These are phyloP conservation scores for Sclerodermus sp. DNA, from an alignment of 2,888 invertebrate species.

Conservation along the genomic window DNA sequence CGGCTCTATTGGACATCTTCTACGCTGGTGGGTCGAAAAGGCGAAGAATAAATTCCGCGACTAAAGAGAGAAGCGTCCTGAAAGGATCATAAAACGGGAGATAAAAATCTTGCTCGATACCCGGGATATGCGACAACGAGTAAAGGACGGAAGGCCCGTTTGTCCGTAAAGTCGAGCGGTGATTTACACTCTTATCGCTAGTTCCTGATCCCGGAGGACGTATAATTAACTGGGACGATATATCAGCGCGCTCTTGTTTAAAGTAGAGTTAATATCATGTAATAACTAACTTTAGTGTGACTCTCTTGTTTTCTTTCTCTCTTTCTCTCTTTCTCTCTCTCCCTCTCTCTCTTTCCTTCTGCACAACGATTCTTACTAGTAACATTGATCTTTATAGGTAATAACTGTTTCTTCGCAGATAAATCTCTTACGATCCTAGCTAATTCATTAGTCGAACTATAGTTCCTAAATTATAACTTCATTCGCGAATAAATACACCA, in stretches of 20 bases:
- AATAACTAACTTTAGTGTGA: too few relatives aligned
- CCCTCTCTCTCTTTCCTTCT: too few relatives aligned
- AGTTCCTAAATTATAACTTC: too few relatives aligned
- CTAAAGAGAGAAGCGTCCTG: slow-evolving; percentile 16
- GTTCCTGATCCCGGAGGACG: background rate
- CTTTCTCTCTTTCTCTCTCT: too few relatives aligned
- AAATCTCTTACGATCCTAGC: too few relatives aligned
- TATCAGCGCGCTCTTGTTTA: background rate
- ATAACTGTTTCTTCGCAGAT: too few relatives aligned
- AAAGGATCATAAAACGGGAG: slow-evolving; percentile 20
- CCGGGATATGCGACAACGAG: background rate
- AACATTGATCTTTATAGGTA: too few relatives aligned
- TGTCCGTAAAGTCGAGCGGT: background rate
- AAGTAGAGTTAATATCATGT: too few relatives aligned
- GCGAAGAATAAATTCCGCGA: slow-evolving; percentile 20
- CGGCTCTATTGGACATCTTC: slow-evolving; percentile 5
- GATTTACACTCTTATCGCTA: slow-evolving; percentile 1
- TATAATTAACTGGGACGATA: background rate
- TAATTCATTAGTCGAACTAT: too few relatives aligned
- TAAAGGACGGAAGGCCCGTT: background rate
- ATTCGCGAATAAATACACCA: too few relatives aligned
- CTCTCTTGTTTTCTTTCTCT: too few relatives aligned
- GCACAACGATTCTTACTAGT: too few relatives aligned
- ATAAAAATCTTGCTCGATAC: slow-evolving; percentile 13
- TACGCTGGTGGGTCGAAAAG: slow-evolving; percentile 2